Evolutionary conservation across 2,888 invertebrate species (phyloP), one percentile per base, ranked within the genome.

Genomic region (Mesodorylaimus sp.): DNA sequence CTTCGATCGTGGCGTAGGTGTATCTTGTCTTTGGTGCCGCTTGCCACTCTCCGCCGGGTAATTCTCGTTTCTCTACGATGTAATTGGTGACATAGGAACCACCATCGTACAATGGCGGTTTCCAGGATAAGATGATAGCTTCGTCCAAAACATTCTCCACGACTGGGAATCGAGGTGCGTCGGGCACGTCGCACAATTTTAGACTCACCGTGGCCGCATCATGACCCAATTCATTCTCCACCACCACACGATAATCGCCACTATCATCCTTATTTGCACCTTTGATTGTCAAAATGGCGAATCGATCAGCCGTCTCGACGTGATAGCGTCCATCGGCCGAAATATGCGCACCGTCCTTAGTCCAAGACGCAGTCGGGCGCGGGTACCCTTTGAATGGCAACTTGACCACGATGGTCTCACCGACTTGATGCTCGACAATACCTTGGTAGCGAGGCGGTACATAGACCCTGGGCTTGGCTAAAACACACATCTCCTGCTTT

Each of bases 381-480:
- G 97, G 95, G 71, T 84, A 84, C 2, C 95, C 95, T 60, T 91
- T 93, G 76, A 95, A 97, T 26, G 97, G 95, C 62, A 99, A 86
- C 73, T 95, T 95, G 61, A 99, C 78, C n/a, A 85, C 78, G 2
- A 95, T 83, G 65, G 89, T 91, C 70, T 91, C 91, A 49, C 93
- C 93, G 71, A 93, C 93, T 73, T 95, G 95, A 73, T 91, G 95
- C 77, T 84, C 91, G 3, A 91, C 89, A 0, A 84, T 82, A 62
- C 88, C 91, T 45, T 89, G 79, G 80, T 97, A 99, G 54, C 95
- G 75, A 24, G 93, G 91, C 50, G 97, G 97, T 47, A 97, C 84
- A 70, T 91, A 89, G 59, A 99, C 74, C 74, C 89, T 89, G 23
- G 97, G 97, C 58, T 93, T 82, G 60, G 91, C 86, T 87, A 25